Evolutionary conservation across 1,140 invertebrate species (phyloP).

Genomic region (Hormaphis cornu): DNA sequence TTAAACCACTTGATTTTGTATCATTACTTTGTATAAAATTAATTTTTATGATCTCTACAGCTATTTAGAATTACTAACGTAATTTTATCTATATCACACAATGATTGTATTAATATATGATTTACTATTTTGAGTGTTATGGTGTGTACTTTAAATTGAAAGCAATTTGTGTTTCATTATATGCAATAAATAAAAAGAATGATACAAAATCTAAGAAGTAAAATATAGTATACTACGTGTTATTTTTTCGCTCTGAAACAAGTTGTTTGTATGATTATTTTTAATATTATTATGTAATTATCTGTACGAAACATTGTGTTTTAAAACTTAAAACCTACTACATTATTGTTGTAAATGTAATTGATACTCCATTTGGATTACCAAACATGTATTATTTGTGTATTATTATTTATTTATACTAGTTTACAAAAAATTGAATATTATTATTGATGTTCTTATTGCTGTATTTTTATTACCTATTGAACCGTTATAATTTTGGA

Average conservation of each 20-base stretch:
- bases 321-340: neutral
- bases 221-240: neutral
- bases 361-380: neutral
- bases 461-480: neutral
- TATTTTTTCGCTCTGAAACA: neutral
- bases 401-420: slow-evolving; percentile 21
- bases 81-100: neutral
- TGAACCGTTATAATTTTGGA: slow-evolving; percentile 4
- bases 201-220: neutral
- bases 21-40: neutral
- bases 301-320: neutral
- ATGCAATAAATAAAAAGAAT: neutral
- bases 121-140: neutral
- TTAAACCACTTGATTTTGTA: neutral
- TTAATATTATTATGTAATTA: neutral
- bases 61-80: neutral
- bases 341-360: neutral
- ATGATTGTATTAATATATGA: neutral
- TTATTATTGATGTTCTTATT: slow-evolving; percentile 3
- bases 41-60: neutral
- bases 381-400: slow-evolving; percentile 16
- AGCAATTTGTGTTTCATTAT: neutral
- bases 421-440: neutral
- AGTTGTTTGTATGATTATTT: neutral
- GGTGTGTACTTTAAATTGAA: neutral